phyloP scores from a whole-genome alignment of 1,140 invertebrate genomes.

The Hylyphantes graminicola region DNA sequence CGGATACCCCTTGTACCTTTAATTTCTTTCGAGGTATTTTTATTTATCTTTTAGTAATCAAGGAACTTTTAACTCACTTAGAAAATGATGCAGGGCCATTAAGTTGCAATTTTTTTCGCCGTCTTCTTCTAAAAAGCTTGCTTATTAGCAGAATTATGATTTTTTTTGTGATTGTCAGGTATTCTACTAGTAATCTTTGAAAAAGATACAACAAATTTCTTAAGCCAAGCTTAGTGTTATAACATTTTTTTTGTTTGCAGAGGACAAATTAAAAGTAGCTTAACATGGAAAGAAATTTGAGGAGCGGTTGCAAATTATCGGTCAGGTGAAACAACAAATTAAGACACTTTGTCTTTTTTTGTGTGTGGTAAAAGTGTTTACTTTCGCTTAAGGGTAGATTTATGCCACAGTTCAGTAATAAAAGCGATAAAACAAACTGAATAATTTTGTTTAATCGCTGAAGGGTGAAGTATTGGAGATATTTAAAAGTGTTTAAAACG shows the following conservation, averaged over 20 bases:
- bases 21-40: constrained; percentile 17
- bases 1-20: constrained; percentile 18
- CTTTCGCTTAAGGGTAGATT: background rate
- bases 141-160: constrained; percentile 34
- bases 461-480: too few relatives aligned
- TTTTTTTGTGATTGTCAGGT: background rate
- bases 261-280: constrained; percentile 50
- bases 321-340: constrained; percentile 25
- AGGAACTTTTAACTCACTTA: constrained; percentile 48
- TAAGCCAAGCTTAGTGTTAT: constrained; percentile 16
- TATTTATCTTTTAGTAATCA: constrained; percentile 42
- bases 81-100: constrained; percentile 46
- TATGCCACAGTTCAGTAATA: background rate
- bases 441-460: too few relatives aligned
- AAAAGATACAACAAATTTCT: background rate
- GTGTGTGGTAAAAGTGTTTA: background rate
- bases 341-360: background rate
- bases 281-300: constrained; percentile 33
- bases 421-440: too few relatives aligned
- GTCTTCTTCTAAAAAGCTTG: constrained; percentile 14
- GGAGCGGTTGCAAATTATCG: constrained; percentile 24
- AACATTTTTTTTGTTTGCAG: constrained; percentile 12
- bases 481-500: too few relatives aligned
- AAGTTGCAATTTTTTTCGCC: constrained; percentile 16
- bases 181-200: constrained; percentile 2